A percentile compares a stretch with the other conserved stretches of the same genome.
These are phyloP conservation scores for Amaurobius ferox DNA, from an alignment of 2,888 invertebrate genomes.

Conservation along the genomic window DNA sequence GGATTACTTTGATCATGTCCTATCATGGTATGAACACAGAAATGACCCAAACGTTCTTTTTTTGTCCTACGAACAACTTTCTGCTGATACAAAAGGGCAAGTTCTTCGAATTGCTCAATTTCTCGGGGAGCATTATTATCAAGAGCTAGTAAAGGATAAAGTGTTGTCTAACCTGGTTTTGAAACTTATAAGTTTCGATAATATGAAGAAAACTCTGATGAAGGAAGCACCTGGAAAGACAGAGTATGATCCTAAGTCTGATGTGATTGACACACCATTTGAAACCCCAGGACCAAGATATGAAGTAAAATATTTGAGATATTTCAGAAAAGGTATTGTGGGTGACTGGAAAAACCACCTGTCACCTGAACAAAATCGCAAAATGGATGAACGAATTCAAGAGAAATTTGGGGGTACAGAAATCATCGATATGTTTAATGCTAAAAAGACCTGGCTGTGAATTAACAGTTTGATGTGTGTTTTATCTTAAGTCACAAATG, in stretches of 20 bases:
- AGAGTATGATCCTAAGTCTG: slow-evolving; percentile 49
- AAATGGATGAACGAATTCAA: slow-evolving; percentile 65
- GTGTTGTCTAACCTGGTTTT: slow-evolving; percentile 42
- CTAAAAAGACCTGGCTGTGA: slow-evolving; percentile 47
- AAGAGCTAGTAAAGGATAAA: slow-evolving; percentile 29
- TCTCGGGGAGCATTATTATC: slow-evolving; percentile 64
- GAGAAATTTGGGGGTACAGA: slow-evolving; percentile 64
- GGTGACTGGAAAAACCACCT: slow-evolving; percentile 79
- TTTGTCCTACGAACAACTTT: slow-evolving; percentile 78
- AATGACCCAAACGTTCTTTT: slow-evolving; percentile 76
- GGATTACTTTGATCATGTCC: slow-evolving; percentile 73
- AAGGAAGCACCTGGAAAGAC: slow-evolving; percentile 34
- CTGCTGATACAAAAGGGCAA: slow-evolving; percentile 73
- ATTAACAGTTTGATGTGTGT: too few relatives aligned
- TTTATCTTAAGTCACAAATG: too few relatives aligned
- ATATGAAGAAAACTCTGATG: slow-evolving; percentile 69
- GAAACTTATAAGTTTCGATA: slow-evolving; percentile 61
- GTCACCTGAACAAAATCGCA: slow-evolving; percentile 75
- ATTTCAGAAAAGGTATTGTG: slow-evolving; percentile 76
- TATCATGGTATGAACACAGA: slow-evolving; percentile 72
- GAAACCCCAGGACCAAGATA: slow-evolving; percentile 29
- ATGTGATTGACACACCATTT: slow-evolving; percentile 46
- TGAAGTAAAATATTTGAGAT: slow-evolving; percentile 56
- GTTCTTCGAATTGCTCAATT: slow-evolving; percentile 74
- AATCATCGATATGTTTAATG: slow-evolving; percentile 63